Conservation (phyloP, 2,888 invertebrate genomes). For the Myopa testacea region DNA sequence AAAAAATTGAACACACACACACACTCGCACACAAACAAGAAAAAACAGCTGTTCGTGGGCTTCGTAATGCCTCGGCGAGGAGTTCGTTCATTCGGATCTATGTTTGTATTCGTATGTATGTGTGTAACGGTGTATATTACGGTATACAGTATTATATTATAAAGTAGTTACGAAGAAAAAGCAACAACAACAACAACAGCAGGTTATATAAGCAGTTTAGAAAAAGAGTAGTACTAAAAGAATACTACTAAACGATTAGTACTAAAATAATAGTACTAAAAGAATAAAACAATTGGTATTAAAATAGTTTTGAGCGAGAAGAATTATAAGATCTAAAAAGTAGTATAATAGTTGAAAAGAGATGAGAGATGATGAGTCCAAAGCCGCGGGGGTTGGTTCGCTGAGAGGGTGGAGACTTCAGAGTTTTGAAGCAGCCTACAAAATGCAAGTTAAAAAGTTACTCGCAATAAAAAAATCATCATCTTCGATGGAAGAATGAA, state of each 20-base stretch:
- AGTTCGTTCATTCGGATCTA: not conserved
- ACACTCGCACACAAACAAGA: not conserved
- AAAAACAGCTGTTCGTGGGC: slow-evolving; percentile 38
- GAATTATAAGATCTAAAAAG: not conserved
- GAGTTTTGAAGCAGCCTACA: not conserved
- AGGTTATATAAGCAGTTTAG: not conserved
- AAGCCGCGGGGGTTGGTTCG: no score
- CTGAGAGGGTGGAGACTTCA: not conserved
- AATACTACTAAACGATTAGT: not conserved
- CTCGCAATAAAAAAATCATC: not conserved
- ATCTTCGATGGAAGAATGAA: not conserved
- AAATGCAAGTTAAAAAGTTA: no score
- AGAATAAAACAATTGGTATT: not conserved
- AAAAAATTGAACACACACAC: not conserved
- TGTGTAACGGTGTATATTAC: not conserved
- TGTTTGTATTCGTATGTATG: not conserved
- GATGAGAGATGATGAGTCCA: no score
- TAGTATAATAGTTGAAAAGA: no score
- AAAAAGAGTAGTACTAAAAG: not conserved
- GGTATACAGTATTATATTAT: no score
- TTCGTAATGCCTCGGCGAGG: slow-evolving; percentile 21
- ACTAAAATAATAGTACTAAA: not conserved
- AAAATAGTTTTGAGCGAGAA: not conserved
- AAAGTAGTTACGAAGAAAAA: not conserved
- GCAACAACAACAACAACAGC: not conserved